These are phyloP conservation scores for Lithobates sylvaticus DNA, from an alignment of 2,797 vertebrate genomes.

Conservation along the genomic window DNA sequence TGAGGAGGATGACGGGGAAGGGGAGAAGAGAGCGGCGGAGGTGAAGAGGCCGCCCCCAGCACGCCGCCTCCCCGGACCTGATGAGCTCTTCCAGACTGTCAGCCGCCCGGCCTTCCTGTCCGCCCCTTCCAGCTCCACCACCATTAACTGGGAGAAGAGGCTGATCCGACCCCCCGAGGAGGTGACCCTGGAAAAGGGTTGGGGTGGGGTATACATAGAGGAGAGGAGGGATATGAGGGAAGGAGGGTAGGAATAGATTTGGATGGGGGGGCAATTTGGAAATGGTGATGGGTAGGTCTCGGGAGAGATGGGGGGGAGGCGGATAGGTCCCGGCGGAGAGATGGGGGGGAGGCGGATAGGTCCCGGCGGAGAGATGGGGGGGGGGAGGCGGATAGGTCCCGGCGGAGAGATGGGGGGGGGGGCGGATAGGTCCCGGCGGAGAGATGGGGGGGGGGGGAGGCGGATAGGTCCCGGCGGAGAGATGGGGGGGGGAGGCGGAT, in stretches of 20 bases:
- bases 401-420: too few relatives aligned
- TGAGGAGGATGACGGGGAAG: constrained; percentile 66
- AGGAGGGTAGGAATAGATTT: not conserved
- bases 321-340: too few relatives aligned
- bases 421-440: too few relatives aligned
- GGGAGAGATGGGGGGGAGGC: too few relatives aligned
- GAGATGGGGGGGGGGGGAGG: too few relatives aligned
- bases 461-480: too few relatives aligned
- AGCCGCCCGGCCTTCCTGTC: constrained; percentile 90
- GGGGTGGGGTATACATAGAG: not conserved
- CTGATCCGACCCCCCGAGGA: constrained; percentile 90
- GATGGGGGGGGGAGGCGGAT: too few relatives aligned
- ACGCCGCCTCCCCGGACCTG: constrained; percentile 80
- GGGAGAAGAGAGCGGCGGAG: constrained; percentile 33
- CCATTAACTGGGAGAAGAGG: constrained; percentile 94
- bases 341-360: too few relatives aligned
- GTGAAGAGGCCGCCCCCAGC: constrained; percentile 10
- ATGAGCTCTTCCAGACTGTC: constrained; percentile 89
- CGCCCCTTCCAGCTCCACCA: constrained; percentile 88
- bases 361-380: too few relatives aligned
- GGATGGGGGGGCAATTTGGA: not conserved
- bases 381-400: too few relatives aligned
- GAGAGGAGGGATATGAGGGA: too few relatives aligned
- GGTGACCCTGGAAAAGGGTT: constrained; percentile 71
- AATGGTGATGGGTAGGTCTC: not conserved